Base-by-base conservation (phyloP, 2,888 invertebrate species). In the Sisyra nigra region DNA sequence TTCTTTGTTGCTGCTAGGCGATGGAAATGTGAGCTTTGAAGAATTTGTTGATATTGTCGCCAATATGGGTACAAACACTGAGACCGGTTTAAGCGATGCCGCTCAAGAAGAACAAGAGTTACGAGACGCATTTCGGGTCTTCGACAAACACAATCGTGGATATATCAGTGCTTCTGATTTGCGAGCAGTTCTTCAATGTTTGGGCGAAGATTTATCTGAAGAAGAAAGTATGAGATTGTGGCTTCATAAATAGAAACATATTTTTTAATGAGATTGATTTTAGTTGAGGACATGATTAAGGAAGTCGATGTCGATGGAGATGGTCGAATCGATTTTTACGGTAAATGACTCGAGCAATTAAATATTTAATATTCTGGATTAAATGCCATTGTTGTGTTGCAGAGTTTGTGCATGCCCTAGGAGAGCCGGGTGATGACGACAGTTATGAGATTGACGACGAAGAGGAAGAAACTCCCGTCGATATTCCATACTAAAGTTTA, bases 271-370 rank as follows among this genome's bases (percentile, higher is more conserved):
- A n/a, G n/a, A n/a, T n/a, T n/a, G n/a, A n/a, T 73, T 71, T 41
- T 66, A 91, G 91, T 92, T 63, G 91, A 92, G 61, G 91, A 92
- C 58, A 92, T 93, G 91, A 92, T 93, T 56, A 88, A 89, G 57
- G 92, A 92, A 66, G 92, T 92, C 6, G 92, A 93, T 57, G 86
- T 91, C 2, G 89, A 93, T 58, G 91, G 92, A 1, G 92, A 92
- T 58, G 92, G 92, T 2, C 74, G 88, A 49, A 92, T 92, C 55
- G 89, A 92, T 63, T 92, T 91, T 63, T 82, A 89, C 57, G 92
- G 89, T 82, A 62, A 65, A 59, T 45, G 40, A 35, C 9, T 42
- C 11, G n/a, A n/a, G n/a, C 41, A 19, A 5, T 24, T 24, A 3
- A 24, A 24, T 24, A 5, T 24, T 7, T 24, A 24, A 24, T 5